phyloP scores from a whole-genome alignment of 2,888 invertebrate species.

The Lissocephala sabroskyi region DNA sequence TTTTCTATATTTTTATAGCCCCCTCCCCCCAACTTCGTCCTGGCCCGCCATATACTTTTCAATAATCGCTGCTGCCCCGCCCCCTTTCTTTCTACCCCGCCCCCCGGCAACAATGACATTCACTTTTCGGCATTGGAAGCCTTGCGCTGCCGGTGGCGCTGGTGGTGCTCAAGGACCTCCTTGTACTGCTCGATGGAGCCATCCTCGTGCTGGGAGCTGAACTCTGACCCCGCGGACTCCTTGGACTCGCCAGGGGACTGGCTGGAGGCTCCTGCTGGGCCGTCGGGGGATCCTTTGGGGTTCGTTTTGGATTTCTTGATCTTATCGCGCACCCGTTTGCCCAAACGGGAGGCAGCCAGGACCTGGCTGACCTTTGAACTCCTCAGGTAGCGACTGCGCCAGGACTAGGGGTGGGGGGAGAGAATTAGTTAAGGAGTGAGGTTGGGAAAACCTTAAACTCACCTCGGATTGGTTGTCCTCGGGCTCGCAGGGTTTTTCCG shows the following conservation, averaged over 20 bases:
- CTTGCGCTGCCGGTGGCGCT: conserved; percentile 61
- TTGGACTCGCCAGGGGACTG: conserved; percentile 20
- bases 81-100: conserved; percentile 3
- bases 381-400: conserved; percentile 77
- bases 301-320: conserved; percentile 71
- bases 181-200: conserved; percentile 77
- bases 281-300: conserved; percentile 9
- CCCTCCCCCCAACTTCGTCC: background rate
- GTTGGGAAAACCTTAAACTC: conserved; percentile 2
- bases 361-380: conserved; percentile 77
- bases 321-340: conserved; percentile 77
- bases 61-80: conserved; percentile 39
- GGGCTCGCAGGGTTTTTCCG: too few relatives aligned
- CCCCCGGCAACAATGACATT: background rate
- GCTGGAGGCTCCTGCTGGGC: too few relatives aligned
- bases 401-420: conserved; percentile 68
- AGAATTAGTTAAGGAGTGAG: background rate
- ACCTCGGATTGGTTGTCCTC: conserved; percentile 61
- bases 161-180: conserved; percentile 65
- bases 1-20: background rate
- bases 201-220: conserved; percentile 68
- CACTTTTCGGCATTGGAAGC: conserved; percentile 31
- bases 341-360: conserved; percentile 74
- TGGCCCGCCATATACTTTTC: conserved; percentile 28
- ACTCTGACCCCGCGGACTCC: too few relatives aligned